Evolutionary conservation across 1,140 invertebrate species (phyloP), one percentile per base, ranked within the genome.

Genomic region (Sesamia nonagrioides): DNA sequence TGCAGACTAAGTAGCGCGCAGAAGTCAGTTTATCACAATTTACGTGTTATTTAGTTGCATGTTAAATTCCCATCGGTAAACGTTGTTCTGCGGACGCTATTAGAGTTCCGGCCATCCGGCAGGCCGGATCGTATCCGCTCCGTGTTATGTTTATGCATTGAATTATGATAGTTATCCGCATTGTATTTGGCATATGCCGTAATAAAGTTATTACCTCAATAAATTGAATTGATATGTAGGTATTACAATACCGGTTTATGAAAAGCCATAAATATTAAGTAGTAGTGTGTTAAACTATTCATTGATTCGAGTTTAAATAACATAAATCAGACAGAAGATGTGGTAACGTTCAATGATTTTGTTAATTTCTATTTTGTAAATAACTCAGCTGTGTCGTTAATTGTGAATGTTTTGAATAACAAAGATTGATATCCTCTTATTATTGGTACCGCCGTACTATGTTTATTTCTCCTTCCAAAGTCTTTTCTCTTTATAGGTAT

Each of bases 21-120:
- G n/a, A n/a, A n/a, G n/a, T n/a, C n/a, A n/a, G n/a, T 63, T 42
- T 18, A 63, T 61, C 33, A 35, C 37, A 37, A 61, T 37, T 61
- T 37, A 7, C 58, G 37, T 37, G 8, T 9, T 0, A 5, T 9
- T 8, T 17, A 17, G 5, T 18, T 40, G 56, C 56, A 58, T 63
- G 35, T 9, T 40, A 63, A 63, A 63, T 63, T 63, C 60, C n/a
- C 60, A 63, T 37, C 60, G 60, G 35, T 63, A 18, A 18, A 17
- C 18, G 52, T 56, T 27, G 7, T 63, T 40, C 37, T 8, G 13
- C 60, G 60, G 60, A 63, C 35, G 60, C 35, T 42, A 58, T 58
- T 58, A 13, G 56, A 27, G 56, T 33, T 58, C 56, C 56, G 56
- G 5, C 42, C 11, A 9, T 42, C n/a, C 9, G 2, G 6, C 9